phyloP scores from a whole-genome alignment of 2,797 vertebrate species.

The Pteropus rufus region DNA sequence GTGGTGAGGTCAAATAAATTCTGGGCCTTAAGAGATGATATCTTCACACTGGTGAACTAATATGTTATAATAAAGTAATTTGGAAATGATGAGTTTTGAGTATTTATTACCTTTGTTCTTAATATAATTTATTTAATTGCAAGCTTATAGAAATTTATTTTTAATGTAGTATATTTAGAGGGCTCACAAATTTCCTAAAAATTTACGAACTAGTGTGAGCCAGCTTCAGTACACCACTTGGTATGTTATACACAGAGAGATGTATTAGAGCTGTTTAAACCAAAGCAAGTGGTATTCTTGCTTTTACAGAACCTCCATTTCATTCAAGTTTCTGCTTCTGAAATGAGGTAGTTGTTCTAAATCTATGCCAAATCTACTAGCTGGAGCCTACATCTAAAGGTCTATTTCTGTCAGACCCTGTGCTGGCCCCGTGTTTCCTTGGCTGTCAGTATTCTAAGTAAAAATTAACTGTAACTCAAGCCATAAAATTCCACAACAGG shows the following conservation, averaged over 20 bases:
- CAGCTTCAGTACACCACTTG: not conserved
- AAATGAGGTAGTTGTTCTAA: not conserved
- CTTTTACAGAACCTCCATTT: not conserved
- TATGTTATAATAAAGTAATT: not conserved
- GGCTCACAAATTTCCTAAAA: not conserved
- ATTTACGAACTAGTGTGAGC: not conserved
- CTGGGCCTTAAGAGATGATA: not conserved
- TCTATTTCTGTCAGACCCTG: not conserved
- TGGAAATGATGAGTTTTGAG: not conserved
- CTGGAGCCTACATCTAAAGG: not conserved
- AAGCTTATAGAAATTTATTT: not conserved
- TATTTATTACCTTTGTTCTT: conserved; percentile 14
- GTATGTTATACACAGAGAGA: not conserved
- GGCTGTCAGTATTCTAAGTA: not conserved
- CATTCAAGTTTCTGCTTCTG: not conserved
- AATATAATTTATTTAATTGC: not conserved
- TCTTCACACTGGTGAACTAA: not conserved
- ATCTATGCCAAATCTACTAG: not conserved
- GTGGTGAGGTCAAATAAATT: not conserved
- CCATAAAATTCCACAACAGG: not conserved
- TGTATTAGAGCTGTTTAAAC: not conserved
- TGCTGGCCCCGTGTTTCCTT: not conserved
- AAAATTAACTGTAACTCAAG: not conserved
- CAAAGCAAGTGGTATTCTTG: not conserved
- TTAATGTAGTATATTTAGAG: not conserved